Evolutionary conservation across 2,797 vertebrate species (phyloP).

Genomic region (Phrynocephalus guinanensis): DNA sequence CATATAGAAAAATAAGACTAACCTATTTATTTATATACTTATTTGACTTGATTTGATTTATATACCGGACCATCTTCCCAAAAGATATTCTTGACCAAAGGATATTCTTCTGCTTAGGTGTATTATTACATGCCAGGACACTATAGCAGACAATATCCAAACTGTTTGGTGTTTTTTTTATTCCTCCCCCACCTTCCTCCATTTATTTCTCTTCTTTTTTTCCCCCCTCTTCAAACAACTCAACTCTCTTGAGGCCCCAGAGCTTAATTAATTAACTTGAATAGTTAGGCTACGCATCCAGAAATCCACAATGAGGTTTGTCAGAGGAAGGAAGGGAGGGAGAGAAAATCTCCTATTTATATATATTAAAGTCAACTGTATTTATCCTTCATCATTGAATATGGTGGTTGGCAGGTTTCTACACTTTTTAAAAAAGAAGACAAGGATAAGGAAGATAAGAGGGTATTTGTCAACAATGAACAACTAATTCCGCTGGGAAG

Average conservation of each 20-base stretch:
- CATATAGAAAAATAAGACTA: too few relatives aligned
- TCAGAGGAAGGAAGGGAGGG: slow-evolving; percentile 59
- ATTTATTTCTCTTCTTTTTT: background rate
- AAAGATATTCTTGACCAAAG: too few relatives aligned
- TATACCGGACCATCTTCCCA: too few relatives aligned
- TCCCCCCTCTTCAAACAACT: slow-evolving; percentile 40
- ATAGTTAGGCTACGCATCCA: slow-evolving; percentile 42
- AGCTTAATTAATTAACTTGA: slow-evolving; percentile 67
- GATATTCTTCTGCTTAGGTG: background rate
- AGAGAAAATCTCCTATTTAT: slow-evolving; percentile 62
- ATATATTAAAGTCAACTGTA: slow-evolving; percentile 45
- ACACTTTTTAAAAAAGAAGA: slow-evolving; percentile 27
- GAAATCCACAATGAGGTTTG: slow-evolving; percentile 62
- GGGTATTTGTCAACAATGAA: slow-evolving; percentile 63
- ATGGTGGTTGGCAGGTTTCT: slow-evolving; percentile 55
- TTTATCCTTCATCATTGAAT: slow-evolving; percentile 61
- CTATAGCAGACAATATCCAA: background rate
- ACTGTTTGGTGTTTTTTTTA: slow-evolving; percentile 34
- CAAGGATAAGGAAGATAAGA: slow-evolving; percentile 64
- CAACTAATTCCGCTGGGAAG: slow-evolving; percentile 62
- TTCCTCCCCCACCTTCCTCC: background rate
- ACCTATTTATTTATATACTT: too few relatives aligned
- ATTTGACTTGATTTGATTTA: too few relatives aligned
- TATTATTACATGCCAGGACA: background rate
- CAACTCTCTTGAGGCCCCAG: slow-evolving; percentile 62